Evolutionary conservation across 30 jellyfish, hydroid and myxozoan genomes (phyloP), one percentile per base, ranked within the genome.

Genomic region (Turritopsis dohrnii): DNA sequence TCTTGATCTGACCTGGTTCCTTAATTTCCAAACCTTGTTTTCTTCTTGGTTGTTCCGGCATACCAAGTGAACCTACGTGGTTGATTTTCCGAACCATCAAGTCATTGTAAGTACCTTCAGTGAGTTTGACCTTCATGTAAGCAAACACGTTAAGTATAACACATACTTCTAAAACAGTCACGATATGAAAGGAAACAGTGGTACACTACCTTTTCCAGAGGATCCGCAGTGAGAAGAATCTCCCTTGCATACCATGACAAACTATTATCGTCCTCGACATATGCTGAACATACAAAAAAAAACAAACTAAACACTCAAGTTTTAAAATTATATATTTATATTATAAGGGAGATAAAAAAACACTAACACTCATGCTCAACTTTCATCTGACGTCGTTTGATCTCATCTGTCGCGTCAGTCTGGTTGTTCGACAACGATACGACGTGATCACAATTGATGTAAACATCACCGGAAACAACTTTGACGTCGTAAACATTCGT

Each of bases 31-130:
- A 30, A 30, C 66, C 66, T 74, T 74, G 75, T 9, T 27, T 24
- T 21, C 83, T 24, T 74, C 27, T 8, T 24, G 83, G 83, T 74
- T 74, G 83, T n/a, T 13, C 66, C 41, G 83, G 83, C 54, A 30
- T 27, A 7, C 7, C 27, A 5, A 41, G 60, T 22, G 30, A 22
- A 27, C 77, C 77, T 7, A 16, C 16, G 28, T 69, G 30, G 31
- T 23, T 22, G 31, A 69, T 23, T 23, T 69, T 27, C 31, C 77
- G 30, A 27, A 22, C 77, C 28, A 69, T 69, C 16, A 23, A 7
- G 31, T 22, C 30, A 27, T 69, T 16, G 77, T 3, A 69, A 8
- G 77, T 16, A 22, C 16, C 77, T 27, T 16, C 13, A 23, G 77
- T 69, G 7, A 3, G 31, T 16, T 27, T 69, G 31, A 69, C 77